Evolutionary conservation across 2,113 vertebrate species (phyloP), one percentile per base, ranked within the genome.

Genomic region (Puma concolor): DNA sequence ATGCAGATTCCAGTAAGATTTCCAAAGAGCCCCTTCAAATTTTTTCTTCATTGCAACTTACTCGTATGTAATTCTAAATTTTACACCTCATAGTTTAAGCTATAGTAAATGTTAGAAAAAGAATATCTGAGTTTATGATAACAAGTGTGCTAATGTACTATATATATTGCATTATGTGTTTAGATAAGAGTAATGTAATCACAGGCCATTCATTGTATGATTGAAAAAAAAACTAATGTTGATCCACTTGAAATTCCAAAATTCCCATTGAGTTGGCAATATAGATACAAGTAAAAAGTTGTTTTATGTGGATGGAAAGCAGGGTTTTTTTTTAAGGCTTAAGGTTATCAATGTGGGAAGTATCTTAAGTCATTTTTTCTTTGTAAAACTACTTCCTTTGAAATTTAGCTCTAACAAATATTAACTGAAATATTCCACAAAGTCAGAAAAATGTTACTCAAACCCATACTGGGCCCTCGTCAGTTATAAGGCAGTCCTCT

Each of bases 351-450:
- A 91, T 38, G 19, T 48, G 31, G 33, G 17, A 72, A 57, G 38
- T 48, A 88, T 72, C 50, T 85, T 80, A 31, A 64, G n/a, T 64
- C 50, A 64, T 77, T 91, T 80, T 80, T 88, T 87, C 74, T 94
- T 87, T 38, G 3, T 57, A 84, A 96, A 82, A 76, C 17, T 82
- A 16, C 33, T 93, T 90, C 82, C 63, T 67, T 88, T 89, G 77
- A 88, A 88, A 96, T 38, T 79, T 41, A 88, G 44, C 23, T 81
- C 77, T 94, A 94, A 74, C 6, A 90, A 76, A 66, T 69, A 91
- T 21, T 96, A 44, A 77, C 48, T 84, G 36, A 93, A 82, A 74
- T 83, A 94, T 52, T 50, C 17, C n/a, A 86, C 5, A 41, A 83
- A 76, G 23, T 69, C 52, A 86, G 72, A 88, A 94, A 12, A 69